phyloP scores from a whole-genome alignment of 2,797 vertebrate genomes.

The Artibeus lituratus region DNA sequence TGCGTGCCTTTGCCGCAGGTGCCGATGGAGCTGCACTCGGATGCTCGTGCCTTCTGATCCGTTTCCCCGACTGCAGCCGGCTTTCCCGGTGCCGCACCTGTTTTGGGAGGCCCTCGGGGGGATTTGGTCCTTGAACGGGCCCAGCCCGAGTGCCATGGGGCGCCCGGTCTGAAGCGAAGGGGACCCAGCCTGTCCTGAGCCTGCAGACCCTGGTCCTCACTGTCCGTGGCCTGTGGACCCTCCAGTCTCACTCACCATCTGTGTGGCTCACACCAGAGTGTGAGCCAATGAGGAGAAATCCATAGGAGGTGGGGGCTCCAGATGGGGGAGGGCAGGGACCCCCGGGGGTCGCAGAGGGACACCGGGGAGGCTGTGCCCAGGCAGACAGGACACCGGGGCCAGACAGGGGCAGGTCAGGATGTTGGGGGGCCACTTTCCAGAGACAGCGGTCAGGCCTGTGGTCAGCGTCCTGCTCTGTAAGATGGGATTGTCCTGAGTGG shows the following conservation, averaged over 20 bases:
- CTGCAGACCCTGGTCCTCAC: not conserved
- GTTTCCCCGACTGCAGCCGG: not conserved
- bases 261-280: not conserved
- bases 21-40: constrained; percentile 10
- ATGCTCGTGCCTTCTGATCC: constrained; percentile 35
- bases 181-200: no score
- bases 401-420: not conserved
- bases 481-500: rapidly evolving
- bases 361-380: rapidly evolving
- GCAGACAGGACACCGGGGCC: not conserved
- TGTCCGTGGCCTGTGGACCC: rapidly evolving
- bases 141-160: rapidly evolving
- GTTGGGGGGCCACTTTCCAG: not conserved
- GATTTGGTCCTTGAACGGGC: not conserved
- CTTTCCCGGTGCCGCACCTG: not conserved
- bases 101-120: not conserved
- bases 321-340: not conserved
- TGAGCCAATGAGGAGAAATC: not conserved
- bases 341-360: not conserved
- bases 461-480: not conserved
- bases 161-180: not conserved
- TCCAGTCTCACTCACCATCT: rapidly evolving
- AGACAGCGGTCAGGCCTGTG: rapidly evolving
- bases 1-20: constrained; percentile 9
- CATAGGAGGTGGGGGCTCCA: rapidly evolving